Base-by-base conservation (phyloP, 53 echinoderm and acorn worm genomes). In the Stichopus horrens region DNA sequence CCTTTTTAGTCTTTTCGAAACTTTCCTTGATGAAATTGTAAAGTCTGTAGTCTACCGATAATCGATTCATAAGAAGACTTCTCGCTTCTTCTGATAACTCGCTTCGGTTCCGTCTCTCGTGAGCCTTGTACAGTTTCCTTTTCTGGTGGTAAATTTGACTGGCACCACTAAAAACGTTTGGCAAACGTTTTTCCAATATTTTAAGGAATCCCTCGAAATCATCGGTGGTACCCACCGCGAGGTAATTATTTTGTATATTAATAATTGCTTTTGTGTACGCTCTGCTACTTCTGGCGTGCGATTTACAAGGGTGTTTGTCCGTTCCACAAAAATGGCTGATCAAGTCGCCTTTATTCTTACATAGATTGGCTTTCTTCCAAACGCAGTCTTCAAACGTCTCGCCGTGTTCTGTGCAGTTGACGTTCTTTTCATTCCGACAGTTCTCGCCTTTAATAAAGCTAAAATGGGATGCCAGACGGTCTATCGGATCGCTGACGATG, bases 341-440 rank as follows among this genome's bases (percentile, higher is more conserved):
- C 7, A 79, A 56, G 7, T 54, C 56, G 14, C 79, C 79, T n/a
- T 54, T 53, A 14, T 11, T 23, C 16, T 55, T 54, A 20, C 79
- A 79, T 23, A 79, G 54, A 55, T 79, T 14, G 79, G 19, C 54
- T 14, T 56, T 56, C 22, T 79, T 79, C 20, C 53, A 51, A 4
- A 79, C 79, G 9, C 79, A 79, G 7, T 79, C 79, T 54, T 79
- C 79, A 20, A 79, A 79, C n/a, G 79, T 23, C 56, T 79, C 79
- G 14, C 54, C 14, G 13, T 20, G 53, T 37, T 37, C 37, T 37
- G 37, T 37, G 18, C 56, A 53, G 0, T 79, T 79, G 19, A 11
- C 11, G 11, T 18, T 54, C 56, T 54, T 0, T 16, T n/a, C 18
- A 13, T 53, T 55, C 7, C 6, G 56, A 54, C 56, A 55, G 54